Base-by-base conservation (phyloP, 2,888 invertebrate species). In the Dryococelus australis region DNA sequence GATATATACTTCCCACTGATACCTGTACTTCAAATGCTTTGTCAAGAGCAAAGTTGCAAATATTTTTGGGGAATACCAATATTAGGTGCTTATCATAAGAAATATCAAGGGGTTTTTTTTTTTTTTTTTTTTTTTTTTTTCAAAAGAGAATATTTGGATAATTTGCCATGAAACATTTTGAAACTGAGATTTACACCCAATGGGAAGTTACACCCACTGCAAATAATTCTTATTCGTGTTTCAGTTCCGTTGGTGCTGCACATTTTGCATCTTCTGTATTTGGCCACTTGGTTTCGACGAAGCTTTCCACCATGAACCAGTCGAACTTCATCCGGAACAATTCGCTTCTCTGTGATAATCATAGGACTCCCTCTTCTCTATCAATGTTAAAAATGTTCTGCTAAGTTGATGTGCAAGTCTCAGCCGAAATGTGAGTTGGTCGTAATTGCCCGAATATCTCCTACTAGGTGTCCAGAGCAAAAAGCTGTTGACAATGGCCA, bases 401-500 rank as follows among this genome's bases (percentile, higher is more conserved):
- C 85, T 81, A 12, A 87, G 85, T 28, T 87, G 87, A 35, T 65
- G 43, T 24, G 87, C 87, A 35, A 35, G 35, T 35, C 35, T 35
- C 35, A 35, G 35, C 35, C 79, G 85, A 79, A 87, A 87, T 26
- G 78, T 85, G 24, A 87, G 78, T 35, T 84, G 87, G 26, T 35
- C 35, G n/a, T 86, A 43, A 12, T 86, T 86, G 24, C 27, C 24
- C 9, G 86, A 51, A 16, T 80, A 16, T 80, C 51, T 85, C 86
- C 78, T 53, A 43, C 53, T 35, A 35, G 35, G 6, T 84, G 43
- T 84, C 87, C 85, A 87, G 43, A 87, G 65, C n/a, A 87, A 26
- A 87, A 85, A 87, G 24, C 85, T n/a, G 53, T 87, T 87, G 27
- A 86, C 87, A 53, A 86, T 84, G 8, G 86, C 86, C n/a, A 86